Base-by-base conservation (phyloP, 2,797 vertebrate species). In the Oreonectes daqikongensis region DNA sequence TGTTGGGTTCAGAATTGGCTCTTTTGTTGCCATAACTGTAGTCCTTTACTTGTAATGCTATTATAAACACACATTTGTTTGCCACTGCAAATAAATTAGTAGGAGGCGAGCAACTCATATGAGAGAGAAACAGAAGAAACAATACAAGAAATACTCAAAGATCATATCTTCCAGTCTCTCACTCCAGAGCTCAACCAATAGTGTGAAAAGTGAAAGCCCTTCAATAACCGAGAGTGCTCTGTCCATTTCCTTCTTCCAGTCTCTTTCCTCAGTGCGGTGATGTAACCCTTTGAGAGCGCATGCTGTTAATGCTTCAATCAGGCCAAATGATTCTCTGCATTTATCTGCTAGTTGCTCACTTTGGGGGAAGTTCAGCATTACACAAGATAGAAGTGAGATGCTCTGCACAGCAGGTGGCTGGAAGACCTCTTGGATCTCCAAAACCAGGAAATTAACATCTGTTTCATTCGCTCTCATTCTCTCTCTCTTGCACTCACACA, bases 391-490 rank as follows among this genome's bases (percentile, higher is more conserved):
- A 72, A 77, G 63, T 64, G 53, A 59, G 46, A 68, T 64, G 22
- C 70, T 81, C 48, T 22, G 22, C 70, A 50, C 44, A 69, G 65
- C 53, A 61, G 28, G 70, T 30, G 24, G 40, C 69, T 76, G 53
- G 59, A 28, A 26, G 24, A 26, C 12, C 53, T 24, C 22, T 50
- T 53, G 48, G n/a, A 52, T 20, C 10, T 11, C 9, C 20, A 10
- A 22, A 52, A 52, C 11, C 12, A 24, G 26, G 52, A 24, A 26
- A 55, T 22, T 24, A 55, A 14, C 20, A 11, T 52, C 35, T 35
- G 10, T 1, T 44, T 44, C n/a, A n/a, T n/a, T n/a, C n/a, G n/a
- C n/a, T n/a, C n/a, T n/a, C n/a, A n/a, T n/a, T n/a, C n/a, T n/a
- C 18, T n/a, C 22, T 6, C 22, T 57, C 76, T 4, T 10, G 77